Evolutionary conservation across 2,797 vertebrate species (phyloP).

Genomic region (Gallinago nigripennis): DNA sequence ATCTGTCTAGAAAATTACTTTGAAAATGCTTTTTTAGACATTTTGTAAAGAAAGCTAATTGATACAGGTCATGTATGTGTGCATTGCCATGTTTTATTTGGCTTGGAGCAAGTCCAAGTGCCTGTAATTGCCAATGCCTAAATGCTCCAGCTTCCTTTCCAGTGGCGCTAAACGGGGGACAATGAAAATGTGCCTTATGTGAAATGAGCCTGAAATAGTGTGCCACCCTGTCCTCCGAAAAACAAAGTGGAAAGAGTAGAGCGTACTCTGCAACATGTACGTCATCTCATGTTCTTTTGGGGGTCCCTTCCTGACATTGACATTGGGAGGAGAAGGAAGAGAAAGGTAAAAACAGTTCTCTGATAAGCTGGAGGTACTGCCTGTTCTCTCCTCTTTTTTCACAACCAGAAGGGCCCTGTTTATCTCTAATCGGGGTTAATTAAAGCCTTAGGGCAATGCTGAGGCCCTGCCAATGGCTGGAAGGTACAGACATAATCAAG

Average conservation of each 20-base stretch:
- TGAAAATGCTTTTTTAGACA: background rate
- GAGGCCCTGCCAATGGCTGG: conserved; percentile 31
- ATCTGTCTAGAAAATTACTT: background rate
- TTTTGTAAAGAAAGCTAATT: background rate
- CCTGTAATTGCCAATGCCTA: background rate
- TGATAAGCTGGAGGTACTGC: background rate
- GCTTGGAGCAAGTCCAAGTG: conserved; percentile 2
- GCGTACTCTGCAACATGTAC: background rate
- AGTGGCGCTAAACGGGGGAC: background rate
- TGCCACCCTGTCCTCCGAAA: background rate
- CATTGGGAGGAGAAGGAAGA: background rate
- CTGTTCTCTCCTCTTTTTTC: background rate
- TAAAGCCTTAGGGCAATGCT: conserved; percentile 61
- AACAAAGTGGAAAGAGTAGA: background rate
- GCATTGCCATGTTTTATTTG: background rate
- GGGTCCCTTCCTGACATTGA: background rate
- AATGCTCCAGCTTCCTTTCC: background rate
- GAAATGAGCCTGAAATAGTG: background rate
- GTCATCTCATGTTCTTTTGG: background rate
- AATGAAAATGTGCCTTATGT: background rate
- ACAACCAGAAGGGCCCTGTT: conserved; percentile 31
- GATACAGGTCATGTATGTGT: background rate
- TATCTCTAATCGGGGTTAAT: conserved; percentile 72
- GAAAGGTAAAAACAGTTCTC: background rate
- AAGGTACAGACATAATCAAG: conserved; percentile 38